A percentile compares a stretch with the other conserved stretches of the same genome.
Evolutionary conservation across 2,797 vertebrate species (phyloP).

Genomic region (Alectoris magna): DNA sequence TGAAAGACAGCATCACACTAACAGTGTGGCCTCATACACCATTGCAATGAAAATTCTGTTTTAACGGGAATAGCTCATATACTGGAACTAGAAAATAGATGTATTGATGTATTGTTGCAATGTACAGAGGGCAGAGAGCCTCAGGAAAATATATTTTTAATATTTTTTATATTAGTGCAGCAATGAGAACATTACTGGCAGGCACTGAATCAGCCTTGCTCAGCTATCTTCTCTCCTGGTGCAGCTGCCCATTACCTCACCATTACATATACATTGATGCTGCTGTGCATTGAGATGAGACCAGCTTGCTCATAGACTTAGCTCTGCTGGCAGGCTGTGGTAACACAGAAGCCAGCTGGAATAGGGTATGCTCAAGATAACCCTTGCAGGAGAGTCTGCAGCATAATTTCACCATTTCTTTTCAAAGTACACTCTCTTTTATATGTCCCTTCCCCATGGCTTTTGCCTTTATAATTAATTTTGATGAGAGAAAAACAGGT

Average conservation of each 20-base stretch:
- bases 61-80: neutral
- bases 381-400: neutral
- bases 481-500: slow-evolving; percentile 18
- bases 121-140: neutral
- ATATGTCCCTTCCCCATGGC: neutral
- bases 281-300: accelerated
- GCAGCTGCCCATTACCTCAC: neutral
- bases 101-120: neutral
- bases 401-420: neutral
- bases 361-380: neutral
- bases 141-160: neutral
- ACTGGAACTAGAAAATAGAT: neutral
- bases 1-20: neutral
- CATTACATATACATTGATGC: neutral
- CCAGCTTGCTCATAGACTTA: neutral
- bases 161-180: accelerated
- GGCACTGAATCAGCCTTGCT: neutral
- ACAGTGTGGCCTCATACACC: neutral
- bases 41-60: neutral
- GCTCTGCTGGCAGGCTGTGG: neutral
- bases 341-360: neutral
- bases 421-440: neutral
- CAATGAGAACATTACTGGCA: neutral
- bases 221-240: neutral
- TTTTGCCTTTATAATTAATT: slow-evolving; percentile 3